Percentiles rank a stretch among this genome's conserved stretches.
Evolutionary conservation across 2,888 invertebrate species (phyloP).

Genomic region (Hartigia nigra): DNA sequence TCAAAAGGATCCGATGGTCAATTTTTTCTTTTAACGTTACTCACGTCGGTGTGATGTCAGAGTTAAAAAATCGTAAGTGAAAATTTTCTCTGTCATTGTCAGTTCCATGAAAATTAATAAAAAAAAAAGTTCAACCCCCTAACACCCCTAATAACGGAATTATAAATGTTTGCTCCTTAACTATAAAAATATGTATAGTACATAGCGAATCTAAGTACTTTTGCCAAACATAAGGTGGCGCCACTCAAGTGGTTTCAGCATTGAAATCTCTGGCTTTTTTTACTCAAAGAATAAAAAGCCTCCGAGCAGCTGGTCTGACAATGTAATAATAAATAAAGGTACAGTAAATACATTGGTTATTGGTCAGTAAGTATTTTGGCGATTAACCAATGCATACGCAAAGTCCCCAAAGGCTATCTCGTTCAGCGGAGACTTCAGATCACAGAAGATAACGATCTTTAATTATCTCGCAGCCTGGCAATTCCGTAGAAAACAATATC

Average conservation of each 20-base stretch:
- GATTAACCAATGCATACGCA: neutral
- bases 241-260: neutral
- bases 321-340: neutral
- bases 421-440: conserved; percentile 23
- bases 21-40: too few relatives aligned
- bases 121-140: neutral
- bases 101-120: neutral
- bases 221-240: neutral
- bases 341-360: neutral
- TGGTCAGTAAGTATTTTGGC: conserved; percentile 1
- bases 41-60: neutral
- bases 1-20: too few relatives aligned
- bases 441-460: conserved; percentile 38
- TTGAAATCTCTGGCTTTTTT: neutral
- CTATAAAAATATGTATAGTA: too few relatives aligned
- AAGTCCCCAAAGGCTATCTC: conserved; percentile 1
- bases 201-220: neutral
- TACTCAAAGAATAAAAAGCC: neutral
- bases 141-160: too few relatives aligned
- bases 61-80: neutral
- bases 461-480: conserved; percentile 37
- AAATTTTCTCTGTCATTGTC: neutral
- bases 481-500: conserved; percentile 46
- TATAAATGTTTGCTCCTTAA: too few relatives aligned
- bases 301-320: neutral